These are phyloP conservation scores for Carabus problematicus DNA, from an alignment of 2,888 invertebrate species.

Conservation along the genomic window DNA sequence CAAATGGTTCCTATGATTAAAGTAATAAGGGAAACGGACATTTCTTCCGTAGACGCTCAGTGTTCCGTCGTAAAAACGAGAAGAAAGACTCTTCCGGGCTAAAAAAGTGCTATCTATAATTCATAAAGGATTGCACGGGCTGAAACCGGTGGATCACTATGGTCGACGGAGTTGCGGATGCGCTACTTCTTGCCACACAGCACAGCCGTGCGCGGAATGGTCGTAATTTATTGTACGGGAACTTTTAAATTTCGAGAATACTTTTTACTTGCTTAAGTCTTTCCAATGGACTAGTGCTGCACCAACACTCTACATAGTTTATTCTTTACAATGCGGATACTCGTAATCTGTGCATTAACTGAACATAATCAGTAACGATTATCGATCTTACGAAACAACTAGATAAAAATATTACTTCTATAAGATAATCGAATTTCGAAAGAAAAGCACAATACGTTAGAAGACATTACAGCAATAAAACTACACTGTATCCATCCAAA, in stretches of 20 bases:
- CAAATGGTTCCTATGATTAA: slow-evolving; percentile 61
- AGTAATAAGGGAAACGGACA: slow-evolving; percentile 59
- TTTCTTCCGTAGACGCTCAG: slow-evolving; percentile 51
- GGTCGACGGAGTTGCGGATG: slow-evolving; percentile 5
- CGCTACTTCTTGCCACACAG: neutral
- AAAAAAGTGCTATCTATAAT: slow-evolving; percentile 59
- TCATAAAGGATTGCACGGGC: slow-evolving; percentile 56
- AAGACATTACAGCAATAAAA: too few relatives aligned
- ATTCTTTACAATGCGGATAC: slow-evolving; percentile 24
- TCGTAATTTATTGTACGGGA: slow-evolving; percentile 39
- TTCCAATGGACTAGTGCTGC: slow-evolving; percentile 31
- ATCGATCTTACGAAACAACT: neutral
- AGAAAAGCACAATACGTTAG: too few relatives aligned
- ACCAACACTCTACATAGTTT: slow-evolving; percentile 26
- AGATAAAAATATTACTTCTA: too few relatives aligned
- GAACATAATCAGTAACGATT: neutral
- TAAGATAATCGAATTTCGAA: too few relatives aligned
- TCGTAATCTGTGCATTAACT: slow-evolving; percentile 9
- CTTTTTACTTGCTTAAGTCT: slow-evolving; percentile 25
- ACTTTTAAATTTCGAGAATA: slow-evolving; percentile 42
- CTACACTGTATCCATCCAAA: too few relatives aligned
- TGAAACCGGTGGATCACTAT: slow-evolving; percentile 50
- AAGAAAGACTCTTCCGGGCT: slow-evolving; percentile 49
- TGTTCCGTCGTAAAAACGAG: slow-evolving; percentile 39
- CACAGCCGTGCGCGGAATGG: slow-evolving; percentile 30